Evolutionary conservation across 2,888 invertebrate species (phyloP).

Genomic region (Cephalotes varians): DNA sequence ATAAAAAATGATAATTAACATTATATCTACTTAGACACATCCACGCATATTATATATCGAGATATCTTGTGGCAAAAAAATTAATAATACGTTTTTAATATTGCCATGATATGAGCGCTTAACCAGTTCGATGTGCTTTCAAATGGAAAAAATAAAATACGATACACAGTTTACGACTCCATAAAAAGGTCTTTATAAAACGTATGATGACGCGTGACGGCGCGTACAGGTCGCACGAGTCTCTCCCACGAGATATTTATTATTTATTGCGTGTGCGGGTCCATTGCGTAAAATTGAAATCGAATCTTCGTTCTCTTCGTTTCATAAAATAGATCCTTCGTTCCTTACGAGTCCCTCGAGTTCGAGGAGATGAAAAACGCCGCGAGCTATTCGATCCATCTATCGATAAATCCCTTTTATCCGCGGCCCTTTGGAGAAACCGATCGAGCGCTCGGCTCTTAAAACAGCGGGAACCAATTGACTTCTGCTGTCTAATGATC

Average conservation of each 20-base stretch:
- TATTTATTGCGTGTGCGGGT: slow-evolving; percentile 47
- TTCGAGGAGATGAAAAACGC: slow-evolving; percentile 32
- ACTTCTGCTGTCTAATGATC: slow-evolving; percentile 56
- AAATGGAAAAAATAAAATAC: slow-evolving; percentile 42
- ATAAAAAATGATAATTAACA: background rate
- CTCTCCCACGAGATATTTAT: slow-evolving; percentile 43
- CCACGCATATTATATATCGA: no score
- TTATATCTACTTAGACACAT: background rate
- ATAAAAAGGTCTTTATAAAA: slow-evolving; percentile 47
- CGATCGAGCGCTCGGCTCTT: slow-evolving; percentile 28
- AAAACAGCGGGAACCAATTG: slow-evolving; percentile 46
- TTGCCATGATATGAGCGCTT: background rate
- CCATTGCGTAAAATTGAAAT: slow-evolving; percentile 59
- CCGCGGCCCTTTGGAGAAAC: slow-evolving; percentile 24
- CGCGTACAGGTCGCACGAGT: slow-evolving; percentile 7
- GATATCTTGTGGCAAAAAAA: slow-evolving; percentile 17
- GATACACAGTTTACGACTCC: slow-evolving; percentile 21
- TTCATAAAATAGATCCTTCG: slow-evolving; percentile 62
- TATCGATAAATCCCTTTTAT: slow-evolving; percentile 57
- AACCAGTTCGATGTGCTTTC: slow-evolving; percentile 1
- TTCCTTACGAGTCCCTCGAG: slow-evolving; percentile 37
- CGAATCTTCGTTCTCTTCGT: slow-evolving; percentile 66
- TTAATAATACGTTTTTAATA: slow-evolving; percentile 33
- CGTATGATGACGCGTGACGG: slow-evolving; percentile 15
- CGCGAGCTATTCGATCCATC: slow-evolving; percentile 51